phyloP scores from a whole-genome alignment of 2,888 invertebrate species.

The Phyto melanocephala region DNA sequence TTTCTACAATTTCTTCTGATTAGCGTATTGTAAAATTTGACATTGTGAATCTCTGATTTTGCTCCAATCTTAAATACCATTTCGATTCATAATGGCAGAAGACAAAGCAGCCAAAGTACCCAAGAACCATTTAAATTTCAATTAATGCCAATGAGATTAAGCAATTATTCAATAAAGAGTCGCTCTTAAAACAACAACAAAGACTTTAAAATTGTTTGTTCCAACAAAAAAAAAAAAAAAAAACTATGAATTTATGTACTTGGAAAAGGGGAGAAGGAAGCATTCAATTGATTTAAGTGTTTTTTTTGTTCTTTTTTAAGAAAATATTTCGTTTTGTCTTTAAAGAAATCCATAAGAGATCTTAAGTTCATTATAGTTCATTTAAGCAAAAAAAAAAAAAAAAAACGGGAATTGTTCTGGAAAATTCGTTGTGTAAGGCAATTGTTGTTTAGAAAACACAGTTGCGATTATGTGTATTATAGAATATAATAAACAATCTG shows the following conservation, averaged over 20 bases:
- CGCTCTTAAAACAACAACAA: conserved; percentile 30
- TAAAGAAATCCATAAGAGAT: conserved; percentile 21
- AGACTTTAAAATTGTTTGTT: neutral
- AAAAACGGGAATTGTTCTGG: neutral
- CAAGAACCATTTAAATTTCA: conserved; percentile 61
- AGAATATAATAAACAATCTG: too few relatives aligned
- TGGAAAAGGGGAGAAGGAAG: neutral
- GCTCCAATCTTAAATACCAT: neutral
- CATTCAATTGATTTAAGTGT: conserved; percentile 52
- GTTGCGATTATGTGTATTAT: too few relatives aligned
- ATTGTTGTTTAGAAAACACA: too few relatives aligned
- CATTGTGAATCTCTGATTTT: neutral
- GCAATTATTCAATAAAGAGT: conserved; percentile 51
- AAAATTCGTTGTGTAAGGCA: conserved; percentile 8
- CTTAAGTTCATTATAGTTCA: conserved; percentile 42
- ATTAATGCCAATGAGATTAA: conserved; percentile 61
- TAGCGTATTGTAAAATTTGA: too few relatives aligned
- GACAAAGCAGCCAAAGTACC: neutral
- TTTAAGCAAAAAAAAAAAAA: too few relatives aligned
- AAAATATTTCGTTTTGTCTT: too few relatives aligned
- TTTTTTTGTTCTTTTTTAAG: neutral
- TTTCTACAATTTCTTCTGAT: too few relatives aligned
- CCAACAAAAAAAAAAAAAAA: neutral
- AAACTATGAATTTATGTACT: too few relatives aligned
- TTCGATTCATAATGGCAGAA: neutral